Evolutionary conservation across 2,888 invertebrate species (phyloP), one percentile per base, ranked within the genome.

Genomic region (Archips xylosteana): DNA sequence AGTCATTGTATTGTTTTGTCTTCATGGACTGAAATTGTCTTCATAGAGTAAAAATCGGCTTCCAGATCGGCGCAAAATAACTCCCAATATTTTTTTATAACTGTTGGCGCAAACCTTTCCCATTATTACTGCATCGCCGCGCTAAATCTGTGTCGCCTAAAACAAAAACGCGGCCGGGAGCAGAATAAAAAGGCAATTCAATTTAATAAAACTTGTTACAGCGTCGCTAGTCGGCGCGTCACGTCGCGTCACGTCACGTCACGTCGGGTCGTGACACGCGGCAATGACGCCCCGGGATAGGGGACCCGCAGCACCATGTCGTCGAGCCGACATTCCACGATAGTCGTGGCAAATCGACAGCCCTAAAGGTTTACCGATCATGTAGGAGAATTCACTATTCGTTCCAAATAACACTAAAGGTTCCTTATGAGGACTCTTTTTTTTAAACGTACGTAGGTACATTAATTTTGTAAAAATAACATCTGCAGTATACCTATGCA

Each of bases 141-240:
- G 39, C 5, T 12, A 63, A 70, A 70, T 62, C 42, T 42, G 61
- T 61, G 10, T 9, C 45, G 23, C 70, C 15, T n/a, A 12, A 15
- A 42, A 54, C 59, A 68, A 68, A 69, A 36, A 47, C 65, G 0
- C 36, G 42, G 12, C 23, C 47, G 12, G 47, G 47, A 15, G 47
- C 36, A 23, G 32, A 62, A 51, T 62, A 70, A 70, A 67, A 70
- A 62, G 23, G 45, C 57, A 59, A 70, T 64, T 34, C 59, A 49
- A 59, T 70, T 64, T 47, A 70, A 70, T 70, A 70, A 64, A 65
- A 71, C 65, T 71, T 66, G 59, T 65, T 66, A 61, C 36, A 54
- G 39, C 49, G 65, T n/a, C 39, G n/a, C 49, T 32, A 49, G 51
- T 61, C 65, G 65, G n/a, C n/a, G 60, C 13, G 42, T 34, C 63